Conservation (phyloP, 2,888 invertebrate genomes). For the Phyto melanocephala region DNA sequence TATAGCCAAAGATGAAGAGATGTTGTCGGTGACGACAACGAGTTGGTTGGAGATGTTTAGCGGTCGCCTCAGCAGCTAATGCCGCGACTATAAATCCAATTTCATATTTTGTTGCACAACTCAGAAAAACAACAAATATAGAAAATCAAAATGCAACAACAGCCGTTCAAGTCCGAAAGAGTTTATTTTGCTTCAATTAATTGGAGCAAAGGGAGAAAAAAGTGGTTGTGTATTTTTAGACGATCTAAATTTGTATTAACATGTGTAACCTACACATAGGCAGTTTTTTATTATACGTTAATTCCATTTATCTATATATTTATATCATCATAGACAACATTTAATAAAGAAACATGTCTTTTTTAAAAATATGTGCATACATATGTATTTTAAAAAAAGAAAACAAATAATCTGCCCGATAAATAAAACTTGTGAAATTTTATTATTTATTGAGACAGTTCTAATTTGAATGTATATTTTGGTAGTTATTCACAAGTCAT, state of each 20-base stretch:
- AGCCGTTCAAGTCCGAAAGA: background rate
- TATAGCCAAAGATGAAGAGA: constrained; percentile 23
- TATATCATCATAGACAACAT: too few species aligned
- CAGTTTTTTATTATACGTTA: background rate
- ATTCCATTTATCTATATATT: too few species aligned
- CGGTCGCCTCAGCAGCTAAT: background rate
- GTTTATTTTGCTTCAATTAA: constrained; percentile 13
- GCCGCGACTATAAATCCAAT: constrained; percentile 46
- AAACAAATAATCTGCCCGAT: too few species aligned
- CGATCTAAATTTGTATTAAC: constrained; percentile 50
- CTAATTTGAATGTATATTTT: too few species aligned
- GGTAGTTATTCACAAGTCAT: too few species aligned
- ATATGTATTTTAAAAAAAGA: too few species aligned
- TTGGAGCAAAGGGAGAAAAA: constrained; percentile 32
- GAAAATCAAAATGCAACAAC: background rate
- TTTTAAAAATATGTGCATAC: too few species aligned
- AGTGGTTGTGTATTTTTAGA: constrained; percentile 55
- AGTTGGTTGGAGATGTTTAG: constrained; percentile 4
- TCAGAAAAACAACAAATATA: background rate
- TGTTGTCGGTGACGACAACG: constrained; percentile 23
- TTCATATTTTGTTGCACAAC: constrained; percentile 48
- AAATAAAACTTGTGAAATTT: too few species aligned
- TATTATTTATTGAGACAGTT: too few species aligned
- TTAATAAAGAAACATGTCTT: too few species aligned
- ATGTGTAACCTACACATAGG: constrained; percentile 35